These are phyloP conservation scores for Epsilonema sp. DNA, from an alignment of 2,888 invertebrate genomes.

Conservation along the genomic window DNA sequence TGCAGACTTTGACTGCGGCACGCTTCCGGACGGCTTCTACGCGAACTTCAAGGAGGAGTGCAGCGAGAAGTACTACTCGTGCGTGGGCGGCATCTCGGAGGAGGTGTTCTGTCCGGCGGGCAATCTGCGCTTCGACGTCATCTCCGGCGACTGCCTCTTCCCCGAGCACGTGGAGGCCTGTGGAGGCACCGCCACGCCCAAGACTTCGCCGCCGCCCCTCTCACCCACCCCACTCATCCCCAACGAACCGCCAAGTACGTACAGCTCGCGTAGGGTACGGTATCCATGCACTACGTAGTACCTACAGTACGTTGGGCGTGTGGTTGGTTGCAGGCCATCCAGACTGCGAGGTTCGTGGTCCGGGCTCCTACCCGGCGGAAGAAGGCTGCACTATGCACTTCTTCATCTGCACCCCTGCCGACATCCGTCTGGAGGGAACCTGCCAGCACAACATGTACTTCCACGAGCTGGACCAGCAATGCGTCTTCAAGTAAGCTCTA, in stretches of 20 bases:
- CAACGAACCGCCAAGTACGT: too few species aligned
- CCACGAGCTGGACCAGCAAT: not conserved
- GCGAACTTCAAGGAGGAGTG: not conserved
- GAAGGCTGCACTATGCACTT: not conserved
- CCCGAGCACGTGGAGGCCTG: not conserved
- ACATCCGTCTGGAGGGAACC: too few species aligned
- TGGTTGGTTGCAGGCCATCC: too few species aligned
- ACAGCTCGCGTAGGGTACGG: too few species aligned
- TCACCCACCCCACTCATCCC: too few species aligned
- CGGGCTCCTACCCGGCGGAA: not conserved
- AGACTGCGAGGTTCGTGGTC: not conserved
- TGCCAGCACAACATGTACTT: not conserved
- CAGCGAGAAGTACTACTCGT: not conserved
- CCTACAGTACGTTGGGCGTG: too few species aligned
- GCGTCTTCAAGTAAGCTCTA: not conserved
- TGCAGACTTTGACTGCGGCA: not conserved
- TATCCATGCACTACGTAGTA: too few species aligned
- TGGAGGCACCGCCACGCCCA: not conserved
- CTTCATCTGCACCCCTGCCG: not conserved
- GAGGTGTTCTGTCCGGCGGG: not conserved
- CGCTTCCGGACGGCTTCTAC: not conserved
- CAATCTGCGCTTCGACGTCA: not conserved
- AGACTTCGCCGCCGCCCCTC: not conserved
- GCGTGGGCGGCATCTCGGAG: not conserved
- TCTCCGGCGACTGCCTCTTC: not conserved